phyloP scores from a whole-genome alignment of 2,888 invertebrate genomes.

The Yponomeuta evonymella region DNA sequence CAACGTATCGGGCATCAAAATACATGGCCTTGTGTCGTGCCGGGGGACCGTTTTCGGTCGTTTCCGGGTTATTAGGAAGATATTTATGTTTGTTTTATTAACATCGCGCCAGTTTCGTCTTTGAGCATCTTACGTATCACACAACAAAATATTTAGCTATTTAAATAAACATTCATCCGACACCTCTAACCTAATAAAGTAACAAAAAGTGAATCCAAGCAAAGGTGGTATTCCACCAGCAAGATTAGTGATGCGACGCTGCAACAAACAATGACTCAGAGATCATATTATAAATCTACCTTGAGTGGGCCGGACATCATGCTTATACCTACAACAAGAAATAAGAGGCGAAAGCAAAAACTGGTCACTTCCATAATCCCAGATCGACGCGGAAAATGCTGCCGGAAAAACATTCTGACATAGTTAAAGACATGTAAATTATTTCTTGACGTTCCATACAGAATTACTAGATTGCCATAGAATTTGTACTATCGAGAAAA shows the following conservation, averaged over 20 bases:
- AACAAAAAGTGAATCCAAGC: constrained; percentile 25
- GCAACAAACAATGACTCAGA: constrained; percentile 14
- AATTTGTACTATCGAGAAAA: not conserved
- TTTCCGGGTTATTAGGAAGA: not conserved
- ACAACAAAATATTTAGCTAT: not conserved
- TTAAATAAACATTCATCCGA: not conserved
- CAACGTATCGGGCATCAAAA: constrained; percentile 39
- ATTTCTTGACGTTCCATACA: not conserved
- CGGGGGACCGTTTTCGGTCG: not conserved
- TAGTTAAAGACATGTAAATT: not conserved
- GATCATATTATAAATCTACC: constrained; percentile 42
- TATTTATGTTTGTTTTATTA: not conserved
- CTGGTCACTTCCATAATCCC: constrained; percentile 40
- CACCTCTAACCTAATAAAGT: constrained; percentile 24
- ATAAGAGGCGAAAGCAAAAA: constrained; percentile 39
- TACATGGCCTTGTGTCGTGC: not conserved
- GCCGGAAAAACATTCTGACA: constrained; percentile 27
- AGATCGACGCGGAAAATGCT: constrained; percentile 48
- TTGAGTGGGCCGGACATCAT: constrained; percentile 40
- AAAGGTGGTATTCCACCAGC: constrained; percentile 22
- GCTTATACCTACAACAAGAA: constrained; percentile 45
- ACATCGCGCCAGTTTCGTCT: not conserved
- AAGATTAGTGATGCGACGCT: constrained; percentile 47
- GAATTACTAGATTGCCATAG: not conserved
- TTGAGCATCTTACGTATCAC: not conserved